Evolutionary conservation across 2,888 invertebrate species (phyloP), one percentile per base, ranked within the genome.

Genomic region (Myathropa florea): DNA sequence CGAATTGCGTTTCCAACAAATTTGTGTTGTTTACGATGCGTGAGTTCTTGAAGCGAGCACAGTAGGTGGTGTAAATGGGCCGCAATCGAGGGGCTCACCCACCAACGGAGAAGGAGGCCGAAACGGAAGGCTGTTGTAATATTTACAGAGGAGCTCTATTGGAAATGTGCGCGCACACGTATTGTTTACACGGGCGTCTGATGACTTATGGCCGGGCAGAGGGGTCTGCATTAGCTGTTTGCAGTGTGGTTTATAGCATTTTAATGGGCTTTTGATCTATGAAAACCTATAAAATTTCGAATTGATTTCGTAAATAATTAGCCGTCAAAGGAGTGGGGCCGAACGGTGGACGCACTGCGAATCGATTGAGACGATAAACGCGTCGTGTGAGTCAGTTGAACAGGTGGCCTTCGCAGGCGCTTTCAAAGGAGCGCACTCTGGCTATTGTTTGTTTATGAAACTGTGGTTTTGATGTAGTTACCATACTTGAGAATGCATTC

Each of bases 201-300:
- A 82, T 85, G 82, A 85, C 72, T 82, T 82, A 82, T 77, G 68
- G 72, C 59, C 68, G 64, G 36, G 36, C 28, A 70, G 68, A 73
- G 72, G 77, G 72, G 67, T 26, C 72, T 68, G 7, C 46, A n/a
- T 3, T n/a, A n/a, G n/a, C n/a, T 46, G 76, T 77, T 85, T 53
- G 68, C 77, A 70, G 72, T 70, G 23, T 82, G 70, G 77, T 73
- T 85, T 76, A 76, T 77, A 77, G 77, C 82, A 67, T 39, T 82
- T 85, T 82, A 73, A 82, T 82, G 55, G 64, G 64, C 85, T 77
- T 85, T 82, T 82, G 77, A 85, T 85, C 85, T 85, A 68, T 73
- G 63, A 65, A 77, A 68, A 61, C 28, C 78, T 73, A 77, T 77
- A 76, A 76, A 72, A 71, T 67, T 53, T 23, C 64, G 30, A 67